Base-by-base conservation (phyloP, 1,140 invertebrate species). In the Mercenaria mercenaria region DNA sequence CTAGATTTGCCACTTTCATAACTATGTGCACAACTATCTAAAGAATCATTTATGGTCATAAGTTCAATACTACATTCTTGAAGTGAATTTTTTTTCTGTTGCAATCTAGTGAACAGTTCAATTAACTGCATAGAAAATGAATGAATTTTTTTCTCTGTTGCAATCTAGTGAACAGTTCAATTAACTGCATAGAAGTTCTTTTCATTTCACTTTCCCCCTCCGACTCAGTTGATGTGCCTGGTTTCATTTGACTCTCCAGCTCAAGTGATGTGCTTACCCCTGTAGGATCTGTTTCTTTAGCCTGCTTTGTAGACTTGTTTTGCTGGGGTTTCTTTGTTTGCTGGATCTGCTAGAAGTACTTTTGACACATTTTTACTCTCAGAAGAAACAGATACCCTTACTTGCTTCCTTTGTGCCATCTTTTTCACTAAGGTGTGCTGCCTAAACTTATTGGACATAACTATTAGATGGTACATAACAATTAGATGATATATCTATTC, bases 361-460 rank as follows among this genome's bases (percentile, higher is more conserved):
- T 37, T 11, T 20, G 11, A 32, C 23, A 1, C 8, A 32, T 20
- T 61, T 59, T 32, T 41, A 20, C 0, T 79, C 1, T 47, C 29
- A 23, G 10, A 29, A 4, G 29, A 13, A 20, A 32, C 20, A n/a
- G 47, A 56, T 15, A 82, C 80, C 47, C 80, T 61, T 82, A 82
- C n/a, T 47, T 82, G 29, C 43, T 82, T 64, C 26, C 80, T 61
- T 10, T 82, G 59, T 26, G 80, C 80, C 59, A 82, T 82, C 39
- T 61, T 61, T 82, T 82, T 82, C 39, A 64, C 80, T 43, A 82
- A 41, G 11, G 41, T 56, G 56, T 82, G 56, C 32, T 82, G 64
- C 32, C 80, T 82, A 26, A 82, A 82, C 61, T 82, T 56, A 67
- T 82, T 82, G 6, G 67, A 82, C 80, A 82, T 82, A 26, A 82